Evolutionary conservation across 2,888 invertebrate species (phyloP).

Genomic region (Xestobium rufovillosum): DNA sequence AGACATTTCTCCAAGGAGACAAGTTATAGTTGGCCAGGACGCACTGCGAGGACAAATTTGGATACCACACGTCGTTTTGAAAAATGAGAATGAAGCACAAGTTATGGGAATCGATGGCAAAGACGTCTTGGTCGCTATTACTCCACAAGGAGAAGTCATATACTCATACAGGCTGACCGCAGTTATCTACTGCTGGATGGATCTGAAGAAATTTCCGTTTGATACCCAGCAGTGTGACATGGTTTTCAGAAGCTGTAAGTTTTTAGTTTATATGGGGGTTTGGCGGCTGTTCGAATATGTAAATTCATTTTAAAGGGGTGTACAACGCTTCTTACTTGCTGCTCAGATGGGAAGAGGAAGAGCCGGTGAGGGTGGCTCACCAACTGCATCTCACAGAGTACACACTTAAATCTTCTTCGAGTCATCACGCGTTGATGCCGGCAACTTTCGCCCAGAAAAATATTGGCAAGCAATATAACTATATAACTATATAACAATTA

Average conservation of each 20-base stretch:
- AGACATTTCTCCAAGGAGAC: constrained; percentile 56
- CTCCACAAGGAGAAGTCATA: constrained; percentile 68
- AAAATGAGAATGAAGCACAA: constrained; percentile 63
- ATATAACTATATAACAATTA: too few species aligned
- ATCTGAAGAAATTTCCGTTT: constrained; percentile 75
- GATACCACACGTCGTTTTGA: constrained; percentile 72
- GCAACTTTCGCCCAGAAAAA: constrained; percentile 60
- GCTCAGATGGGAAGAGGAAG: constrained; percentile 66
- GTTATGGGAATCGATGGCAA: constrained; percentile 68
- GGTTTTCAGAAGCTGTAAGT: constrained; percentile 72
- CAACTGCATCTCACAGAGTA: constrained; percentile 78
- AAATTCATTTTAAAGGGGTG: constrained; percentile 65
- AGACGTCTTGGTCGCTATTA: constrained; percentile 68
- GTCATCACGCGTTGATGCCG: constrained; percentile 60
- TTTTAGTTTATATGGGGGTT: too few species aligned
- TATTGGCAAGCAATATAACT: too few species aligned
- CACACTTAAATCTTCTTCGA: constrained; percentile 61
- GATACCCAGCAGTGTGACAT: constrained; percentile 74
- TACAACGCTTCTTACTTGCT: constrained; percentile 69
- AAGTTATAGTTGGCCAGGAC: constrained; percentile 62
- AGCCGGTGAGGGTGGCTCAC: constrained; percentile 68
- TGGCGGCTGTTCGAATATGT: too few species aligned
- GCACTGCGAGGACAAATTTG: constrained; percentile 62
- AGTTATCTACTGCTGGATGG: constrained; percentile 72
- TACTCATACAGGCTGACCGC: constrained; percentile 69